Percentiles rank a stretch among this genome's conserved stretches.
These are phyloP conservation scores for Drosophila sproati DNA, from an alignment of 1,140 invertebrate species.

Conservation along the genomic window DNA sequence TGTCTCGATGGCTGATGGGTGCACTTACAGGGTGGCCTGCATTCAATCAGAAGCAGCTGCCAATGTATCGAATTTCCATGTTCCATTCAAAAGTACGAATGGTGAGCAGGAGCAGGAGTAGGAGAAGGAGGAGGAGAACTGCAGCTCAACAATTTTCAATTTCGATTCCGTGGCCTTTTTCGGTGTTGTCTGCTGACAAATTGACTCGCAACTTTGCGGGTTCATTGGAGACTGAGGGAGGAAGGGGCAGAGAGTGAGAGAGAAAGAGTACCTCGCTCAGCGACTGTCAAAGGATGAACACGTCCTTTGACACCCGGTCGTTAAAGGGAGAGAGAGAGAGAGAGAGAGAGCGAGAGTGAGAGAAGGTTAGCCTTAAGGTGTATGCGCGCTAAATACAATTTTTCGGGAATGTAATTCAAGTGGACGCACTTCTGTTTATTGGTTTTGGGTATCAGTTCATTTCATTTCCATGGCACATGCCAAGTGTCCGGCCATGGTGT, in stretches of 20 bases:
- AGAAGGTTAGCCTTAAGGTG: conserved; percentile 23
- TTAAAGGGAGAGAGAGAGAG: background rate
- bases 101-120: background rate
- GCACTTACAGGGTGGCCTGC: conserved; percentile 37
- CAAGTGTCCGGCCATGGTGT: conserved; percentile 57
- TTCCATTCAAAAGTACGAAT: conserved; percentile 51
- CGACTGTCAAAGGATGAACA: conserved; percentile 67
- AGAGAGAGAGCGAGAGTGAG: background rate
- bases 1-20: background rate
- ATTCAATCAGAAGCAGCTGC: conserved; percentile 57
- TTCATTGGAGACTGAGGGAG: background rate
- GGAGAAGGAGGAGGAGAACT: background rate
- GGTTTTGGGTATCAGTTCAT: conserved; percentile 57
- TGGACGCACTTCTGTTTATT: conserved; percentile 75
- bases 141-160: conserved; percentile 69
- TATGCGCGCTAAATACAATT: conserved; percentile 14
- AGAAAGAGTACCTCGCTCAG: background rate
- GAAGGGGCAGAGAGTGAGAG: background rate
- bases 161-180: conserved; percentile 36
- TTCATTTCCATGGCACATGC: conserved; percentile 81
- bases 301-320: conserved; percentile 68
- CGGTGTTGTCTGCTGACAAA: conserved; percentile 56
- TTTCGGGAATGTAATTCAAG: conserved; percentile 76
- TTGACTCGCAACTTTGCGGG: conserved; percentile 66
- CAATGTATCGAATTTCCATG: conserved; percentile 68